Evolutionary conservation across 2,888 invertebrate species (phyloP).

Genomic region (Synanthedon formicaeformis): DNA sequence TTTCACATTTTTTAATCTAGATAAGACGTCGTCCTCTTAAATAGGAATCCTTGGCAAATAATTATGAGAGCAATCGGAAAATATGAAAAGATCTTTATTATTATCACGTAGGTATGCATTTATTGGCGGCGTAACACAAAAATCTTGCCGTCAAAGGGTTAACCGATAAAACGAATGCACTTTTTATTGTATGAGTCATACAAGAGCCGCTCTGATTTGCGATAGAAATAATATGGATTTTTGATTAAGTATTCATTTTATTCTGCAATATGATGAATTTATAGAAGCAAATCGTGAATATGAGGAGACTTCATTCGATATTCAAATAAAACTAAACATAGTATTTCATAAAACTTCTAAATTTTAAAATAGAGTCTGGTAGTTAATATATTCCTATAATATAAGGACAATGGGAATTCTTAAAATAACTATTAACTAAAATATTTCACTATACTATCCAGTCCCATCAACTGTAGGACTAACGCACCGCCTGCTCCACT

Average conservation of each 20-base stretch:
- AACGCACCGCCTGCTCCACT: slow-evolving; percentile 29
- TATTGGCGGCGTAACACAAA: slow-evolving; percentile 32
- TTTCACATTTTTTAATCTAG: no score
- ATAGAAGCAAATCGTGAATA: no score
- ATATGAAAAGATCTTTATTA: slow-evolving; percentile 43
- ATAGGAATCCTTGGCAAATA: no score
- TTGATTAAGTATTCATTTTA: no score
- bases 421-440: slow-evolving; percentile 9
- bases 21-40: no score
- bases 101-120: slow-evolving; percentile 14
- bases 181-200: slow-evolving; percentile 7
- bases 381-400: no score
- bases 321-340: no score
- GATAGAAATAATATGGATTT: slow-evolving; percentile 4
- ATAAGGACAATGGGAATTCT: not conserved
- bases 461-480: slow-evolving; percentile 36
- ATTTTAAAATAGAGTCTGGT: no score
- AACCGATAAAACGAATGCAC: slow-evolving; percentile 48
- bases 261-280: no score
- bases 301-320: no score
- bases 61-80: slow-evolving; percentile 23
- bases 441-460: slow-evolving; percentile 17
- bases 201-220: slow-evolving; percentile 11
- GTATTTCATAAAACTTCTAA: no score
- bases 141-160: slow-evolving; percentile 33